These are phyloP conservation scores for Lithobates sylvaticus DNA, from an alignment of 2,797 vertebrate genomes.

Conservation along the genomic window DNA sequence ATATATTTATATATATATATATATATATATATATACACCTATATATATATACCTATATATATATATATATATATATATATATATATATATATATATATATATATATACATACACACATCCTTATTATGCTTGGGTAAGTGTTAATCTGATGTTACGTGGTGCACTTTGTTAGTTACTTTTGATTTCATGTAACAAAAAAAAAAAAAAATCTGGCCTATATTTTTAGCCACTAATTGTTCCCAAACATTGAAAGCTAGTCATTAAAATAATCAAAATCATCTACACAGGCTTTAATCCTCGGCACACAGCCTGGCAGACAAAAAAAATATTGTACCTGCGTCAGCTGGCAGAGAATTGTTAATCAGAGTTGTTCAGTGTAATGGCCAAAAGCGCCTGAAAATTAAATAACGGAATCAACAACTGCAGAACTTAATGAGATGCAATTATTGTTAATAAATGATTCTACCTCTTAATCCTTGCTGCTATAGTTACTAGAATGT, in stretches of 20 bases:
- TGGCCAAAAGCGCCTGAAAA: neutral
- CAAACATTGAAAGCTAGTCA: neutral
- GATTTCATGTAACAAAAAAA: neutral
- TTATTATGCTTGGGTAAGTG: too few species aligned
- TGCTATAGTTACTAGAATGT: neutral
- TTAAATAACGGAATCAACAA: neutral
- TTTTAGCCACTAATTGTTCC: conserved; percentile 15
- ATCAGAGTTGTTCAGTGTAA: conserved; percentile 15
- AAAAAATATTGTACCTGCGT: conserved; percentile 18
- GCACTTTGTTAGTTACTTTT: neutral
- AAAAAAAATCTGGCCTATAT: neutral
- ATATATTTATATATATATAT: too few species aligned
- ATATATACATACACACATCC: too few species aligned
- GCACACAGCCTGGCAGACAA: conserved; percentile 7
- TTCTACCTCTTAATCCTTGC: neutral
- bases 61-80: too few species aligned
- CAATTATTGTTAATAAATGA: neutral
- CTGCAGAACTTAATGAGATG: neutral
- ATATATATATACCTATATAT: too few species aligned
- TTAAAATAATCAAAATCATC: conserved; percentile 32
- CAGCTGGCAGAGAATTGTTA: conserved; percentile 8
- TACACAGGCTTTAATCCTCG: neutral
- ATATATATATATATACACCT: too few species aligned
- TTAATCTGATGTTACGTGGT: too few species aligned
- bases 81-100: too few species aligned